phyloP scores from a whole-genome alignment of 2,888 invertebrate species.

The Dryococelus australis region DNA sequence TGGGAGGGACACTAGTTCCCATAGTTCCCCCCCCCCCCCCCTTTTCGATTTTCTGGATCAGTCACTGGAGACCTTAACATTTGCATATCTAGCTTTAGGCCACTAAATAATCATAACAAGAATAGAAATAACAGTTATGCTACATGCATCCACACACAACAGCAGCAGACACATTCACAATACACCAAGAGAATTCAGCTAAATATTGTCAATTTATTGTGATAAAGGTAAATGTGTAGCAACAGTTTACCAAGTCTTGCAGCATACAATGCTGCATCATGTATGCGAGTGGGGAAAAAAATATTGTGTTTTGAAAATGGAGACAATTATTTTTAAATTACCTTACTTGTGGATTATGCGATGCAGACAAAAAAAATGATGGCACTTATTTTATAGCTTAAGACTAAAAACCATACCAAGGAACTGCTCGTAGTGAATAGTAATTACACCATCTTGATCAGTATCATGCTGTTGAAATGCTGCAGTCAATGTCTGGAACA shows the following conservation, averaged over 20 bases:
- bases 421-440: conserved; percentile 95
- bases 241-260: background rate
- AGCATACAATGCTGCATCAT: background rate
- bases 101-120: too few relatives aligned
- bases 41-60: too few relatives aligned
- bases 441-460: conserved; percentile 93
- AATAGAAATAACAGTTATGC: too few relatives aligned
- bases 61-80: too few relatives aligned
- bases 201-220: background rate
- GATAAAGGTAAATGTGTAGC: background rate
- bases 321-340: background rate
- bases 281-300: background rate
- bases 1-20: too few relatives aligned
- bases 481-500: conserved; percentile 84
- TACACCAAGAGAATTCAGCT: background rate
- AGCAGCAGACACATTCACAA: background rate
- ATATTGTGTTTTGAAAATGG: background rate
- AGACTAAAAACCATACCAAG: conserved; percentile 88
- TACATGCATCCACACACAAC: background rate
- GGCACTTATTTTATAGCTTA: conserved; percentile 67
- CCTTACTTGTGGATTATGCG: background rate
- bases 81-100: too few relatives aligned
- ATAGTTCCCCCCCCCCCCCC: too few relatives aligned
- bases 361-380: background rate
- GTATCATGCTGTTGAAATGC: conserved; percentile 89